Evolutionary conservation across 2,113 vertebrate genomes (phyloP), one percentile per base, ranked within the genome.

Genomic region (Anoplopoma fimbria): DNA sequence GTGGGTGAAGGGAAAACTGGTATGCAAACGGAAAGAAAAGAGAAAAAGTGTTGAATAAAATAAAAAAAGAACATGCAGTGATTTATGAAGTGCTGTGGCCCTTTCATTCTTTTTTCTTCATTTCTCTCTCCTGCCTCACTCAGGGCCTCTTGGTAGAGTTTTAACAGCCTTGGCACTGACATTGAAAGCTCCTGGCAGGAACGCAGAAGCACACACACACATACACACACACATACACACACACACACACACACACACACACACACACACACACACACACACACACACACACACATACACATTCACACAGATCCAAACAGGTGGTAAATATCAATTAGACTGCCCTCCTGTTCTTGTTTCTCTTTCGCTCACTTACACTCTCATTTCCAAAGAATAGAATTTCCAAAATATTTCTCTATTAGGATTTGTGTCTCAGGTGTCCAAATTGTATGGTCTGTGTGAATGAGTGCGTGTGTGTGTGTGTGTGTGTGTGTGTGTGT

Each of bases 321-420:
- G 89, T 92, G 91, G 89, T 91, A 83, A 89, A 91, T 93, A 92
- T 93, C 89, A 88, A 91, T 93, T 91, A 91, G 81, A 75, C 25
- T 68, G 65, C 36, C 36, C 77, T 79, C 69, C 42, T 65, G 87
- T 89, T 85, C 58, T 73, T 82, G 77, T 81, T 88, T 88, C 73
- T 79, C 72, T 79, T 77, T 83, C 61, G 12, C 51, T 57, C 71
- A 75, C 77, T 85, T 58, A 62, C 51, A 38, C 58, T 72, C 53
- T 74, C 62, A 47, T 79, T 85, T 84, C 53, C 27, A 81, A 81
- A 88, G 77, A 71, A 71, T 75, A 86, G 40, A 68, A 75, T 55
- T 55, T 55, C 53, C n/a, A 55, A 81, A 84, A 86, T 77, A 78
- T 53, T 65, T 83, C 72, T 91, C 72, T 61, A 81, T 89, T 71